A percentile compares a stretch with the other conserved stretches of the same genome.
Evolutionary conservation across 2,888 invertebrate species (phyloP).

Genomic region (Drosophila suboccidentalis): DNA sequence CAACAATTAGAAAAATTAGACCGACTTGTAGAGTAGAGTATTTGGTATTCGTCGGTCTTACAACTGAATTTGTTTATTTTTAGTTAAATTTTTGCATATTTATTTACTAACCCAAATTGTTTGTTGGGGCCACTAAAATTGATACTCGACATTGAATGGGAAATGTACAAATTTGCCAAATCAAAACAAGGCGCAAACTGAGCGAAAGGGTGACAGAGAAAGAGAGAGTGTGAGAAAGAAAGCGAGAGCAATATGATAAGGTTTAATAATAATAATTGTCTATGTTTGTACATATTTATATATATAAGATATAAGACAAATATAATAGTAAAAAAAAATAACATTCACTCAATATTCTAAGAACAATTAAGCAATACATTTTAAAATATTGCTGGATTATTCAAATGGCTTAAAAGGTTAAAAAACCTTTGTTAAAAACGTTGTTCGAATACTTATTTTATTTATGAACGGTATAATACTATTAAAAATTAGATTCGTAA

Average conservation of each 20-base stretch:
- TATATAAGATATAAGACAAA: not conserved
- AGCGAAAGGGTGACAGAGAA: constrained; percentile 8
- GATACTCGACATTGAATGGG: constrained; percentile 73
- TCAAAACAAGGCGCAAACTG: constrained; percentile 23
- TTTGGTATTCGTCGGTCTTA: constrained; percentile 1
- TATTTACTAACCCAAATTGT: constrained; percentile 69
- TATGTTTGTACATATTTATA: too few species aligned
- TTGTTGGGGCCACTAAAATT: constrained; percentile 65
- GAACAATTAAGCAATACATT: constrained; percentile 13
- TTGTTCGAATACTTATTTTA: too few species aligned
- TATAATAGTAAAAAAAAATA: not conserved
- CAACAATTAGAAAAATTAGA: not conserved
- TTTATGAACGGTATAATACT: not conserved
- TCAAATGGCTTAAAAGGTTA: not conserved
- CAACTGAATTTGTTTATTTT: constrained; percentile 22
- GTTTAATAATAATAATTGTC: constrained; percentile 39
- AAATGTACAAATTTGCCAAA: constrained; percentile 42
- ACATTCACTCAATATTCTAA: not conserved
- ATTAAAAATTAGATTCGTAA: not conserved
- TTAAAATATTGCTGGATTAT: not conserved
- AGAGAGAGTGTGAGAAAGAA: not conserved
- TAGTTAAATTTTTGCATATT: constrained; percentile 52
- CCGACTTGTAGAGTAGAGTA: not conserved
- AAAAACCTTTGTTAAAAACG: not conserved
- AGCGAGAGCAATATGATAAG: not conserved